Percentiles rank a stretch among this genome's conserved stretches.
phyloP scores from a whole-genome alignment of 2,888 invertebrate species.

The Eulithis testata region DNA sequence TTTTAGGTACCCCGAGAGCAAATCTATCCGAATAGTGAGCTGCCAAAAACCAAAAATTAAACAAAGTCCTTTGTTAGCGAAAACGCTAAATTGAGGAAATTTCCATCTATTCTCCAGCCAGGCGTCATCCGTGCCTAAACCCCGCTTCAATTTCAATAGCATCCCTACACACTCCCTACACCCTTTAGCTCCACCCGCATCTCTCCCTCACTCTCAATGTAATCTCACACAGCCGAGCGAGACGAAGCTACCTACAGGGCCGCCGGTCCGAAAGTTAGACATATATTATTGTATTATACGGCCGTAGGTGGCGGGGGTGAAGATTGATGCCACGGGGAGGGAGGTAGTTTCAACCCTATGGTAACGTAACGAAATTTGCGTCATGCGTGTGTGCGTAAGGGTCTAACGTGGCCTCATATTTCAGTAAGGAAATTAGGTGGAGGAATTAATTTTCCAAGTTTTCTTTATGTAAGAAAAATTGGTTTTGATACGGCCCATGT shows the following conservation, averaged over 20 bases:
- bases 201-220: conserved; percentile 55
- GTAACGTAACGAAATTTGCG: conserved; percentile 80
- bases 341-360: conserved; percentile 82
- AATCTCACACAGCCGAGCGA: conserved; percentile 48
- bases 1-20: no score
- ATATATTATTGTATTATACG: conserved; percentile 84
- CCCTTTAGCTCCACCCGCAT: conserved; percentile 79
- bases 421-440: conserved; percentile 79
- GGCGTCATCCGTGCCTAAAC: conserved; percentile 84
- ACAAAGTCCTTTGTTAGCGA: conserved; percentile 83
- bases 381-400: conserved; percentile 67
- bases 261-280: conserved; percentile 84
- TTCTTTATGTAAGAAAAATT: conserved; percentile 78
- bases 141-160: conserved; percentile 85
- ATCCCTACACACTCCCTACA: conserved; percentile 82
- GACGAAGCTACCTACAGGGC: conserved; percentile 77
- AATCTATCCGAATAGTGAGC: conserved; percentile 58
- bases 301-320: conserved; percentile 82
- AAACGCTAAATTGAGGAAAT: conserved; percentile 85
- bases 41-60: conserved; percentile 83
- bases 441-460: conserved; percentile 75
- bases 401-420: conserved; percentile 72
- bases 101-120: conserved; percentile 84
- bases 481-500: conserved; percentile 53
- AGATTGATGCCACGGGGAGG: conserved; percentile 79